Evolutionary conservation across 2,797 vertebrate species (phyloP).

Genomic region (Brachyalestes nurse): DNA sequence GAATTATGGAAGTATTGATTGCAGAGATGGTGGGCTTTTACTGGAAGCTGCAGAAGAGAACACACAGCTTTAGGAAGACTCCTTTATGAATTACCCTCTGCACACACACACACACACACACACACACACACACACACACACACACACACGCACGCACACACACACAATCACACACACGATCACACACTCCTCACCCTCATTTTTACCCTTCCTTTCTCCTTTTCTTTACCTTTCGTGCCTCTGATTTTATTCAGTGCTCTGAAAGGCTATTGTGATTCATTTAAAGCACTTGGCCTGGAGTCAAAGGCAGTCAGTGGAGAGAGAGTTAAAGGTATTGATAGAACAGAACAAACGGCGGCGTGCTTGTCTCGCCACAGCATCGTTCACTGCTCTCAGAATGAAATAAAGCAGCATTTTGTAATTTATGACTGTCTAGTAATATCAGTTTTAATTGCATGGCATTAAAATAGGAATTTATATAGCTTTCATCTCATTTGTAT

Average conservation of each 20-base stretch:
- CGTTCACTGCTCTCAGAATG: slow-evolving; percentile 19
- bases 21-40: slow-evolving; percentile 79
- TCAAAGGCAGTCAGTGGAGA: neutral
- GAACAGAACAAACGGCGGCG: slow-evolving; percentile 28
- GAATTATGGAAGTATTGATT: slow-evolving; percentile 89
- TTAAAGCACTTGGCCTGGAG: slow-evolving; percentile 39
- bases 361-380: neutral
- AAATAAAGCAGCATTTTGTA: slow-evolving; percentile 20
- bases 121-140: slow-evolving; percentile 28
- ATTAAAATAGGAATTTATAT: neutral
- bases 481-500: neutral
- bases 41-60: slow-evolving; percentile 78
- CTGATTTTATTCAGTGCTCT: slow-evolving; percentile 41
- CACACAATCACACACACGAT: slow-evolving; percentile 26
- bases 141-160: slow-evolving; percentile 18
- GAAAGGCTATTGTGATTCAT: slow-evolving; percentile 43
- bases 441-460: neutral
- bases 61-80: slow-evolving; percentile 75
- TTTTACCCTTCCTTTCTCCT: slow-evolving; percentile 27
- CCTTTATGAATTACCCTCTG: slow-evolving; percentile 72
- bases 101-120: slow-evolving; percentile 27
- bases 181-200: neutral
- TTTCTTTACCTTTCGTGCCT: slow-evolving; percentile 22
- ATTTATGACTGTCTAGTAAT: neutral
- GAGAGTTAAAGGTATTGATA: slow-evolving; percentile 42